Percentiles rank a stretch among this genome's conserved stretches.
Conservation (phyloP, 2,113 vertebrate genomes). For the Myanophis thanlyinensis region DNA sequence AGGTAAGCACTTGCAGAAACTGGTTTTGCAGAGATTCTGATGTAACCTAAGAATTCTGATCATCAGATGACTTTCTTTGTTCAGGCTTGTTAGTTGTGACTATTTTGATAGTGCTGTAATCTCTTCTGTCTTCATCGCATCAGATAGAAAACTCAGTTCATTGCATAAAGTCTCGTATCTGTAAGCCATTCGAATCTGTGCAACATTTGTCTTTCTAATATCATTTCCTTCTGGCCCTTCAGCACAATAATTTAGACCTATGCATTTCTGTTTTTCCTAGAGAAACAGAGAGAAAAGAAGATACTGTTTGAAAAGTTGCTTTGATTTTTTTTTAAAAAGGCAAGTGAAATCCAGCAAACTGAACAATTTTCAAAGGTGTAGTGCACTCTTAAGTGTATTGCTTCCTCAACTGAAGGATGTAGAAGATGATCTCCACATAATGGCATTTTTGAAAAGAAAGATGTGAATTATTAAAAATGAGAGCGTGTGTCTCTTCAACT, state of each 20-base stretch:
- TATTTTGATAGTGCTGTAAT: slow-evolving; percentile 62
- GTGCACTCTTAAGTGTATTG: neutral
- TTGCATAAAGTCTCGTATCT: slow-evolving; percentile 91
- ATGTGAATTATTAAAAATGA: neutral
- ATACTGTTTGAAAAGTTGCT: slow-evolving; percentile 25
- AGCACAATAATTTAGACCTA: slow-evolving; percentile 87
- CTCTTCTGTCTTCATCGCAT: slow-evolving; percentile 83
- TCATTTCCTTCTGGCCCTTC: slow-evolving; percentile 94
- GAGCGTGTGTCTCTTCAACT: neutral
- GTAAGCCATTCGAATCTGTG: slow-evolving; percentile 95
- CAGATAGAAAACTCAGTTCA: slow-evolving; percentile 92
- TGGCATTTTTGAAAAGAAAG: neutral
- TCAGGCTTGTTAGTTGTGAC: slow-evolving; percentile 23
- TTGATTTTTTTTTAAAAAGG: neutral
- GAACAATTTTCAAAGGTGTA: neutral
- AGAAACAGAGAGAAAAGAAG: slow-evolving; percentile 33
- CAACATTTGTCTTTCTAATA: slow-evolving; percentile 92
- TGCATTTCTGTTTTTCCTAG: slow-evolving; percentile 94
- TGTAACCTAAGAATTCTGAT: slow-evolving; percentile 5
- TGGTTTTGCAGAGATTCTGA: slow-evolving; percentile 4
- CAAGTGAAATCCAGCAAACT: neutral
- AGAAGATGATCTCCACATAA: neutral
- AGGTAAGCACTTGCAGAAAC: slow-evolving; percentile 28
- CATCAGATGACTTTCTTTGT: neutral
- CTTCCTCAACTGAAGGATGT: neutral